Evolutionary conservation across 2,797 vertebrate species (phyloP).

Genomic region (Parotocinclus haroldoi): DNA sequence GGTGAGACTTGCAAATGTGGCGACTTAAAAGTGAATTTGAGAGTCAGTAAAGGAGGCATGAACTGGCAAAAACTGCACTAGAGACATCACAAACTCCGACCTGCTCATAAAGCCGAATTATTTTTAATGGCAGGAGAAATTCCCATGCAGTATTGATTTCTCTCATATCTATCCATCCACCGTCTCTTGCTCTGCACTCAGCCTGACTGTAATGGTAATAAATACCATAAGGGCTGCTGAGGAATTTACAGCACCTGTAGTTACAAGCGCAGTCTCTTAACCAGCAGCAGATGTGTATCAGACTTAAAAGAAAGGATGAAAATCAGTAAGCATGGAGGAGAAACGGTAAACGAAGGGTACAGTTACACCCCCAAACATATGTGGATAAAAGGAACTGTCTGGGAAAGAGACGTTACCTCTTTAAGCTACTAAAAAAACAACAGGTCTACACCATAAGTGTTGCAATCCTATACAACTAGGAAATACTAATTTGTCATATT

Average conservation of each 20-base stretch:
- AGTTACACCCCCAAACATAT: slow-evolving; percentile 51
- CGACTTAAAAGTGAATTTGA: background rate
- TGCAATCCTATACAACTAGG: no score
- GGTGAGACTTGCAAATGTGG: background rate
- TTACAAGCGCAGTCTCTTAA: slow-evolving; percentile 63
- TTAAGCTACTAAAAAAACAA: no score
- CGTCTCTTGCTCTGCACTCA: slow-evolving; percentile 44
- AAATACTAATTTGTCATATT: no score
- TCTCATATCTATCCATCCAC: slow-evolving; percentile 32
- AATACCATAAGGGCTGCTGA: slow-evolving; percentile 63
- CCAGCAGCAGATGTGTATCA: slow-evolving; percentile 68
- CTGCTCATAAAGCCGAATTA: slow-evolving; percentile 59
- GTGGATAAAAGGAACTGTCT: slow-evolving; percentile 26
- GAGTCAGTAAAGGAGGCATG: slow-evolving; percentile 11
- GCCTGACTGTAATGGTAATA: slow-evolving; percentile 68
- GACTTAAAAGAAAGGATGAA: slow-evolving; percentile 41
- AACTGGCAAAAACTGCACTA: slow-evolving; percentile 49
- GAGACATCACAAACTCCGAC: slow-evolving; percentile 47
- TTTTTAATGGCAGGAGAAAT: slow-evolving; percentile 65
- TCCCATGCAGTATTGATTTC: slow-evolving; percentile 49
- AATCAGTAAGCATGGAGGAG: slow-evolving; percentile 36
- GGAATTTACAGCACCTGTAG: slow-evolving; percentile 79
- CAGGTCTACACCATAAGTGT: no score
- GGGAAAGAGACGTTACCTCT: slow-evolving; percentile 11
- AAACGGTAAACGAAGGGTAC: slow-evolving; percentile 55